Conservation (phyloP, 2,113 vertebrate species). For the Neotoma lepida region DNA sequence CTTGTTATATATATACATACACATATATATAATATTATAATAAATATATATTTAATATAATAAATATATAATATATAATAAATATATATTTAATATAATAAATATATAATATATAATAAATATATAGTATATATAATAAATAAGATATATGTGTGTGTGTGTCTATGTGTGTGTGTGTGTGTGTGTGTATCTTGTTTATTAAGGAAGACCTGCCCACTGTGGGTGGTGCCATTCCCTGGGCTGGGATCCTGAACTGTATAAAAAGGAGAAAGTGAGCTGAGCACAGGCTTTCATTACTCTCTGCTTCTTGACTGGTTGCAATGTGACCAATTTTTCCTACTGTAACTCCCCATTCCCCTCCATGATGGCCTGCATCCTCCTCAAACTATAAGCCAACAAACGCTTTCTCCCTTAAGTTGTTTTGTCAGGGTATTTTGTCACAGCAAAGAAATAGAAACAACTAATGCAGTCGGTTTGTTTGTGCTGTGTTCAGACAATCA, state of each 20-base stretch:
- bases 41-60: too few species aligned
- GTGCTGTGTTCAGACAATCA: background rate
- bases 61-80: too few species aligned
- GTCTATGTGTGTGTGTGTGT: too few species aligned
- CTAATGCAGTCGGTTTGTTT: background rate
- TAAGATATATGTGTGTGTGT: too few species aligned
- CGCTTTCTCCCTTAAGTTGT: background rate
- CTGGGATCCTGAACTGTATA: background rate
- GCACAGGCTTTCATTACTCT: background rate
- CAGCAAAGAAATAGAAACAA: background rate
- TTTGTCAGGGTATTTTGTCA: background rate
- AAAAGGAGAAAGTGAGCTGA: background rate
- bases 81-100: too few species aligned
- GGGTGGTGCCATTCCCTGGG: background rate
- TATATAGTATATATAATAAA: background rate
- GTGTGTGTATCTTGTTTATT: background rate
- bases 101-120: background rate
- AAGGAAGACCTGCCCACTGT: background rate
- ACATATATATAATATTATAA: too few species aligned
- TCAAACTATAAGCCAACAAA: background rate
- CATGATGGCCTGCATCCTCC: background rate
- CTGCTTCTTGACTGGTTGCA: background rate
- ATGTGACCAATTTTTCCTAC: background rate
- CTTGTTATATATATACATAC: background rate
- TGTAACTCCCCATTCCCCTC: background rate